Evolutionary conservation across 2,888 invertebrate species (phyloP).

Genomic region (Coremacera marginata): DNA sequence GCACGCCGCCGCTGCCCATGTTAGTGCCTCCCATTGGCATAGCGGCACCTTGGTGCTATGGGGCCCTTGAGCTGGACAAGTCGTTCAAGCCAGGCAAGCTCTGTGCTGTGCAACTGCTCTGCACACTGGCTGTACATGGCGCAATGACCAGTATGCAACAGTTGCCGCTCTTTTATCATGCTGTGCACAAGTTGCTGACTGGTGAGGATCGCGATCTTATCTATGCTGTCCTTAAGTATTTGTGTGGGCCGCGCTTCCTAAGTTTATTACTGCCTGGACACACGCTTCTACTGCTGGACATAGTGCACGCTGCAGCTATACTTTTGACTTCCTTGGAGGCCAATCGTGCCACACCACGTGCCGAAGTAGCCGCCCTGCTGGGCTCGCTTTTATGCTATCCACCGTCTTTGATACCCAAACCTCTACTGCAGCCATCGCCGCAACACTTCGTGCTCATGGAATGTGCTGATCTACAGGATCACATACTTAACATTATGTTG

Average conservation of each 20-base stretch:
- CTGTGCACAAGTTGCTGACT: constrained; percentile 81
- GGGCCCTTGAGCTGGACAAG: constrained; percentile 82
- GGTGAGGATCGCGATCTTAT: constrained; percentile 81
- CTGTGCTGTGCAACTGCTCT: constrained; percentile 87
- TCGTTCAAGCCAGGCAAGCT: constrained; percentile 86
- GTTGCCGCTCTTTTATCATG: constrained; percentile 87
- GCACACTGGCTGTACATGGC: constrained; percentile 82
- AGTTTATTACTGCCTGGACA: constrained; percentile 90
- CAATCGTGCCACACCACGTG: constrained; percentile 81
- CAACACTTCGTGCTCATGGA: constrained; percentile 67
- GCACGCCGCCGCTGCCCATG: constrained; percentile 81
- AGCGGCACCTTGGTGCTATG: constrained; percentile 95
- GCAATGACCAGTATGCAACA: constrained; percentile 75
- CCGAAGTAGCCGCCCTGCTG: constrained; percentile 90
- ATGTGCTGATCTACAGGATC: constrained; percentile 74
- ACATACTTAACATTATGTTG: constrained; percentile 87
- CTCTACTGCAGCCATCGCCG: constrained; percentile 74
- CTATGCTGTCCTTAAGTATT: constrained; percentile 81
- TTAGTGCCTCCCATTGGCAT: constrained; percentile 87
- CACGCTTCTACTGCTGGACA: constrained; percentile 86
- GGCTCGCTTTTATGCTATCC: constrained; percentile 89
- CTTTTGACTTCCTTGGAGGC: constrained; percentile 86
- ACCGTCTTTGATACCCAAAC: constrained; percentile 73
- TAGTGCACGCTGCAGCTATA: constrained; percentile 90
- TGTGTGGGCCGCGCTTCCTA: constrained; percentile 89